Evolutionary conservation across 2,113 vertebrate genomes (phyloP), one percentile per base, ranked within the genome.

Genomic region (Pituophis catenifer): DNA sequence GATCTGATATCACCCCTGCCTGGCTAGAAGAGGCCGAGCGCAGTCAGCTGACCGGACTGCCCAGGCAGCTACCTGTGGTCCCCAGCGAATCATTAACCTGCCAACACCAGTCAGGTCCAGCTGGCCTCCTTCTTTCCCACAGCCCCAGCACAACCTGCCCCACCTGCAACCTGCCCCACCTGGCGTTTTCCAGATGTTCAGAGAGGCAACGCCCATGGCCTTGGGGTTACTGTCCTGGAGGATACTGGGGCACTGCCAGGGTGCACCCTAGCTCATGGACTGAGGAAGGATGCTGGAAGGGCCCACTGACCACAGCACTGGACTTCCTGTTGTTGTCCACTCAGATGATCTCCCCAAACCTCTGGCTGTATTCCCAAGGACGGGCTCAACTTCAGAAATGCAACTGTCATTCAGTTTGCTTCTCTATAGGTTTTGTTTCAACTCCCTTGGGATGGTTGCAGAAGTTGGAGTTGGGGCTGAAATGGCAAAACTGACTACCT

Each of bases 11-110:
- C 89, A 91, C 57, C 0, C 3, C 75, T 1, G 1, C 29, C 91
- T 21, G 9, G 11, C 9, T 88, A 1, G 62, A 8, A 94, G 26
- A 48, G 70, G 91, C 90, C 0, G 0, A n/a, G 13, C 8, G 1
- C n/a, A 19, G 50, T 94, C 94, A 96, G 96, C 54, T 95, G 97
- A 93, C 92, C 0, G 0, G 12, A 86, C 38, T 48, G n/a, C 93
- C 86, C 48, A 86, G 91, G 86, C 58, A 17, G 92, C 94, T 1
- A 44, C 19, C 2, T 90, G 93, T 92, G 23, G 93, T 62, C 1
- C 8, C 7, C 0, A 57, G 81, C 94, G 9, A 97, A 97, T 96
- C 89, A 97, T 97, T 96, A 97, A 97, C 91, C 94, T 91, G 88
- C 81, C 94, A 17, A 81, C 8, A 90, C 54, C 0, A 0, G 53